Evolutionary conservation across 2,113 vertebrate species (phyloP).

Genomic region (Eclectus roratus): DNA sequence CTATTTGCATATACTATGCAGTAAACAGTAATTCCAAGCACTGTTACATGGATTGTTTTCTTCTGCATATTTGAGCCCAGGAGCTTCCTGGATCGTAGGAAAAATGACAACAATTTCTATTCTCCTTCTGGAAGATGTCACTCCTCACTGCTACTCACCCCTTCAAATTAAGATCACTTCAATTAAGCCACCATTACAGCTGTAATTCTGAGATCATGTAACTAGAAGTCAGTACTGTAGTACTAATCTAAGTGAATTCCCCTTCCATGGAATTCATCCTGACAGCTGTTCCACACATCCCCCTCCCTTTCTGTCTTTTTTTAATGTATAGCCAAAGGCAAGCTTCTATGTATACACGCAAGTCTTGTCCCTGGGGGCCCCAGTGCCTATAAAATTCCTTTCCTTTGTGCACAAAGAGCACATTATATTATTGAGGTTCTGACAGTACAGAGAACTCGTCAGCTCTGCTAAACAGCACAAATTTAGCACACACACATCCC

Average conservation of each 20-base stretch:
- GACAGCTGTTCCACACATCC: not conserved
- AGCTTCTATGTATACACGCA: not conserved
- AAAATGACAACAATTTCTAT: not conserved
- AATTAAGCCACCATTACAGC: not conserved
- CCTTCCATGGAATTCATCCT: not conserved
- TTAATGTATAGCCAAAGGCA: not conserved
- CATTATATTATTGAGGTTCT: not conserved
- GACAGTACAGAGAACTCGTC: not conserved
- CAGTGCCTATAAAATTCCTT: not conserved
- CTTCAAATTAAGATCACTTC: not conserved
- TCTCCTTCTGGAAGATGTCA: not conserved
- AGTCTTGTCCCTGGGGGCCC: not conserved
- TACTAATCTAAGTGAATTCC: not conserved
- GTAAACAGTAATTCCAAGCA: not conserved
- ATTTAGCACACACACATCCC: not conserved
- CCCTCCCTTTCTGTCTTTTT: not conserved
- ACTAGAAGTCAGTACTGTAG: not conserved
- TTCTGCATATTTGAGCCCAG: not conserved
- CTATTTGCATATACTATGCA: not conserved
- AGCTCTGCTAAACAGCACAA: not conserved
- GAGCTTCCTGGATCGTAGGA: not conserved
- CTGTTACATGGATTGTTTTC: not conserved
- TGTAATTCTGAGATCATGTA: not conserved
- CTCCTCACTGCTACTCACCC: not conserved
- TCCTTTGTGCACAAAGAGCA: not conserved